Evolutionary conservation across 2,113 vertebrate genomes (phyloP).

Genomic region (Phrynocephalus versicolor): DNA sequence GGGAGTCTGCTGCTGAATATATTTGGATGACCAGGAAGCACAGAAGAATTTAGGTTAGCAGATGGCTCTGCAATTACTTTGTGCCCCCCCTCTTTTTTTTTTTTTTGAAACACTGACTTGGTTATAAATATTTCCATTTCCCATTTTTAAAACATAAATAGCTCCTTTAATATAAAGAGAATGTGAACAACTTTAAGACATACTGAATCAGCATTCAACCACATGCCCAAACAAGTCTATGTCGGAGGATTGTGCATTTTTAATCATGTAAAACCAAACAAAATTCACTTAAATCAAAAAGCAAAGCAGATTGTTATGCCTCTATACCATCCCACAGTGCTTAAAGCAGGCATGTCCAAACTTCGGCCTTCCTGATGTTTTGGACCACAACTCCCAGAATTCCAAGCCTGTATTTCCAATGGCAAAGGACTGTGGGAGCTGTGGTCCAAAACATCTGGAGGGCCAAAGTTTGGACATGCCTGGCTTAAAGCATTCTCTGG

Average conservation of each 20-base stretch:
- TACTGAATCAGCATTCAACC: neutral
- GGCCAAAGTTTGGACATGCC: too few species aligned
- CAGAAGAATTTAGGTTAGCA: neutral
- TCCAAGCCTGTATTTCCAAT: too few species aligned
- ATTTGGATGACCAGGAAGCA: neutral
- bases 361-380: too few species aligned
- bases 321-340: too few species aligned
- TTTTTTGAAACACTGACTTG: neutral
- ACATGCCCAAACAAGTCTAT: neutral
- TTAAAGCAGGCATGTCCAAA: too few species aligned
- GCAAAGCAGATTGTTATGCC: too few species aligned
- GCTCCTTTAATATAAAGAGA: neutral
- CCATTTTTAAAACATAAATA: neutral
- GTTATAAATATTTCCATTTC: conserved; percentile 2
- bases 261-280: neutral
- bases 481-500: too few species aligned
- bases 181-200: neutral
- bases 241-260: neutral
- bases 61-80: conserved; percentile 19
- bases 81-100: too few species aligned
- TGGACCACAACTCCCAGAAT: too few species aligned
- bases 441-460: too few species aligned
- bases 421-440: too few species aligned
- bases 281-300: neutral
- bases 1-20: neutral